These are phyloP conservation scores for Caenorhabditis japonica DNA, from an alignment of 2,888 invertebrate species.

Conservation along the genomic window DNA sequence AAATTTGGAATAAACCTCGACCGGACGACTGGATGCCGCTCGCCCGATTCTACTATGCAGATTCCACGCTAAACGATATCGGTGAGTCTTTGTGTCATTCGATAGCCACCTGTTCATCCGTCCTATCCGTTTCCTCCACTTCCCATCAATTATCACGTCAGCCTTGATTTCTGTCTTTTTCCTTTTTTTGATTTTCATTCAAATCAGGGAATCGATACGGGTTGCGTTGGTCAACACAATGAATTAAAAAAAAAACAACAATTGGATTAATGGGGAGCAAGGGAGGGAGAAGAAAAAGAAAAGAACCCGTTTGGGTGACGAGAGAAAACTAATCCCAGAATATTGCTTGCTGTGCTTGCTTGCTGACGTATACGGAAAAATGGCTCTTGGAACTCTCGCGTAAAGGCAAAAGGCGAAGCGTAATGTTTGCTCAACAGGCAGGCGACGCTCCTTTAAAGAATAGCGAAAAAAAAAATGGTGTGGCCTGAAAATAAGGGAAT, in stretches of 20 bases:
- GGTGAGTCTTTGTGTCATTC: slow-evolving; percentile 74
- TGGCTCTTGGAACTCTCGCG: neutral
- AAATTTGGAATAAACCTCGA: slow-evolving; percentile 75
- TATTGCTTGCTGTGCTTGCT: too few relatives aligned
- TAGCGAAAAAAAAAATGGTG: too few relatives aligned
- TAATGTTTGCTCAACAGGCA: too few relatives aligned
- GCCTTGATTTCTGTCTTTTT: neutral
- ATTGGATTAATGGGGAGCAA: neutral
- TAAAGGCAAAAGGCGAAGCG: too few relatives aligned
- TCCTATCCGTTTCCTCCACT: slow-evolving; percentile 2
- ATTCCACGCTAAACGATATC: slow-evolving; percentile 93
- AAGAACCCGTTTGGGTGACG: too few relatives aligned
- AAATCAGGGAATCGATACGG: neutral
- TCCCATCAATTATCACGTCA: slow-evolving; percentile 2
- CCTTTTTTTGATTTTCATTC: neutral
- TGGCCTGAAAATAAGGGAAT: too few relatives aligned
- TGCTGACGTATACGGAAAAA: slow-evolving; percentile 18
- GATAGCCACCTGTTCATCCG: neutral
- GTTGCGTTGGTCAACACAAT: neutral
- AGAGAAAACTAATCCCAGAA: slow-evolving; percentile 1
- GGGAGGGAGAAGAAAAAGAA: neutral
- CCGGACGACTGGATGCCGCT: slow-evolving; percentile 76
- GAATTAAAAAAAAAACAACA: neutral
- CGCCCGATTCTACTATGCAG: slow-evolving; percentile 90
- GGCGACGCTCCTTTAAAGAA: too few relatives aligned